A percentile compares a stretch with the other conserved stretches of the same genome.
phyloP scores from a whole-genome alignment of 2,113 vertebrate species.

The Furnarius figulus region DNA sequence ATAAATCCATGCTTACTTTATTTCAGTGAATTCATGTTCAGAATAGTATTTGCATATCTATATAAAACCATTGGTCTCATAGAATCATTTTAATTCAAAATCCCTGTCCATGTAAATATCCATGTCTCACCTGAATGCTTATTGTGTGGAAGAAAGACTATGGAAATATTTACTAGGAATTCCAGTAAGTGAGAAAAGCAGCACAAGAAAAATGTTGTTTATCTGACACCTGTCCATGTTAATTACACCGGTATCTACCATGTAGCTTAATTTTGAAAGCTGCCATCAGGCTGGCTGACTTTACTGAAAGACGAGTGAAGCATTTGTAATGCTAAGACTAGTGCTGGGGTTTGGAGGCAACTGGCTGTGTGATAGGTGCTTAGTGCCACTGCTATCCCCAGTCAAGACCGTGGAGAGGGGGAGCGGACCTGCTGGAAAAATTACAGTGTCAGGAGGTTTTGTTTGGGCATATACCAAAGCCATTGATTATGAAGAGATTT shows the following conservation, averaged over 20 bases:
- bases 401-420: not conserved
- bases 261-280: not conserved
- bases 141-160: not conserved
- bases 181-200: not conserved
- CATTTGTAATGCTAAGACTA: not conserved
- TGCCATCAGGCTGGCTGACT: not conserved
- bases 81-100: not conserved
- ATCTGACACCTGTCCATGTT: not conserved
- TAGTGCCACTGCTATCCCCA: not conserved
- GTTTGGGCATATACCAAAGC: conserved; percentile 21
- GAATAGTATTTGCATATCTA: not conserved
- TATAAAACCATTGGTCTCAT: not conserved
- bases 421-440: not conserved
- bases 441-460: not conserved
- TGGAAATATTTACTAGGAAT: not conserved
- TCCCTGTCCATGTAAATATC: not conserved
- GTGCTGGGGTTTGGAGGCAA: not conserved
- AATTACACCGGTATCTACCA: not conserved
- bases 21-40: not conserved
- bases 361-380: not conserved
- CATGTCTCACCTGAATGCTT: not conserved
- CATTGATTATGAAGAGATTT: conserved; percentile 60
- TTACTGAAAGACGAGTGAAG: not conserved
- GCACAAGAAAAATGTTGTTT: not conserved
- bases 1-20: no score